Base-by-base conservation (phyloP, 2,113 vertebrate species). In the Connochaetes taurinus region DNA sequence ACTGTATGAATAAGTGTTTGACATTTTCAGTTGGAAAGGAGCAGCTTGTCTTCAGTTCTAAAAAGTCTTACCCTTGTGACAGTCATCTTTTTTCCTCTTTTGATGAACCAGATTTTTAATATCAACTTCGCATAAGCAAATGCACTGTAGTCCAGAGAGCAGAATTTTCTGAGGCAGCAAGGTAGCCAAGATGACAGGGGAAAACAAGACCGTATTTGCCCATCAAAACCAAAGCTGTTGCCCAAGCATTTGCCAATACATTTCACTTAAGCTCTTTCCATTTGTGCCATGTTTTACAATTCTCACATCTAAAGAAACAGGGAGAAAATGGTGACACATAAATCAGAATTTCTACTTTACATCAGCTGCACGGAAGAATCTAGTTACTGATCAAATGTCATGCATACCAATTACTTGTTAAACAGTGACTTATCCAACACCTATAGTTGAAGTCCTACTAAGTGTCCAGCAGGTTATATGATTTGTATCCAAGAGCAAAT, bases 21-120 rank as follows among this genome's bases (percentile, higher is more conserved):
- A 94, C 83, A 93, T 23, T 98, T 98, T 92, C 98, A 83, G 96
- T 95, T 94, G 82, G 92, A 94, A 97, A 96, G 64, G 33, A 95
- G 53, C 58, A 23, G 89, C 92, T 96, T 83, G 88, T 97, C 96
- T 98, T 96, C 67, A 15, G 55, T 91, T 95, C 91, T 92, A 50
- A 95, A 93, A 95, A 97, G 50, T 5, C 88, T 92, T 95, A 81
- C 93, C 33, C 62, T 92, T 84, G n/a, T 95, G 97, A 94, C 85
- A 94, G 47, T 98, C 92, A 71, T 94, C 88, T 76, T 95, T 84
- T 88, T 95, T 53, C 52, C 74, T 95, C n/a, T 87, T 92, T 52
- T 88, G 94, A 94, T 74, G 47, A 95, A 95, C 80, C 64, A 87
- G 88, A 82, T 96, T 97, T 76, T 98, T 97, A 96, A 76, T 97